Conservation (phyloP, 2,888 invertebrate species). For the Plusia festucae region DNA sequence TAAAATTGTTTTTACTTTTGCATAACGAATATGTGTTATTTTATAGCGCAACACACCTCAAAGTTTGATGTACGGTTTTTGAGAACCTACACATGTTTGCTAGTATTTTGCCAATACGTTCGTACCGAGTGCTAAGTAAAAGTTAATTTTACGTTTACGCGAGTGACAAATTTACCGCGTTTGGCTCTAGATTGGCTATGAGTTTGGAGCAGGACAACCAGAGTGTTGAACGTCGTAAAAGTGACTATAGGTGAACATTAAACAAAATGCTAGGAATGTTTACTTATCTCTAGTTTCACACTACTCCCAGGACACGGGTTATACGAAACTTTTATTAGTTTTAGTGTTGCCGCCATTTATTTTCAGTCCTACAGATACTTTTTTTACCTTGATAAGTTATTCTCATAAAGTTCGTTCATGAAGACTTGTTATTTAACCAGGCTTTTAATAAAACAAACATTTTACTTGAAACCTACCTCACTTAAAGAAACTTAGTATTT, state of each 20-base stretch:
- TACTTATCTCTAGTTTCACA: neutral
- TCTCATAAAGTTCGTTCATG: slow-evolving; percentile 1
- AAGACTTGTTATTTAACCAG: slow-evolving; percentile 1
- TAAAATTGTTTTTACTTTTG: neutral
- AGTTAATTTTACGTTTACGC: no score
- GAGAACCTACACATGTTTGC: no score
- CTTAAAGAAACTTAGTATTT: neutral
- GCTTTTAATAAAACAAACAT: slow-evolving; percentile 2
- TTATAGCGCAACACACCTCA: neutral
- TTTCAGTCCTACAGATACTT: neutral
- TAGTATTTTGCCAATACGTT: no score
- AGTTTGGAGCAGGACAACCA: no score
- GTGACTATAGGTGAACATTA: no score
- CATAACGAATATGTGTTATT: neutral
- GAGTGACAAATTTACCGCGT: no score
- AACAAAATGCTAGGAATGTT: no score
- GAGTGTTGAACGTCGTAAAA: no score
- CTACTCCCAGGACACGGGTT: neutral
- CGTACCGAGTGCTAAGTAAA: no score
- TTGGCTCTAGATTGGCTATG: no score
- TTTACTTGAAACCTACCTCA: no score
- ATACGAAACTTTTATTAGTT: slow-evolving; percentile 5
- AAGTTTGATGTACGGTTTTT: neutral
- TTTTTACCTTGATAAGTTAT: neutral
- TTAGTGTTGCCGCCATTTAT: neutral